phyloP scores from a whole-genome alignment of 2,888 invertebrate species.

The Camptogramma bilineatum region DNA sequence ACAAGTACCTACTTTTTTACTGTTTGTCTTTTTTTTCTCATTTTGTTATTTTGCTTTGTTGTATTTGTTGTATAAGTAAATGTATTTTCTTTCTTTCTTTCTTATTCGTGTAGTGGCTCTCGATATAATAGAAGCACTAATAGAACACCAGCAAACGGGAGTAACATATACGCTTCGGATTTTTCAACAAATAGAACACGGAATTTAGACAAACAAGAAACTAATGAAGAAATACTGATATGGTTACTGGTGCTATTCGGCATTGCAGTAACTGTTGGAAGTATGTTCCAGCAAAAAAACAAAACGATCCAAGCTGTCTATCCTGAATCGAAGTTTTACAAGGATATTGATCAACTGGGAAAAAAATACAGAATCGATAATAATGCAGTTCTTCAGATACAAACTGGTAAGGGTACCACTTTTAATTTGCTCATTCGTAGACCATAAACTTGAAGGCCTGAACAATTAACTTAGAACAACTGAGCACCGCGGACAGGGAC shows the following conservation, averaged over 20 bases:
- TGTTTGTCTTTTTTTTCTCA: too few relatives aligned
- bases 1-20: too few relatives aligned
- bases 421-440: too few relatives aligned
- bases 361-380: slow-evolving; percentile 66
- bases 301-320: slow-evolving; percentile 41
- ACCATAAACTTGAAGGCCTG: too few relatives aligned
- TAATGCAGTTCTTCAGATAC: slow-evolving; percentile 66
- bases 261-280: neutral
- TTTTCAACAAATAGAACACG: neutral
- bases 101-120: slow-evolving; percentile 33
- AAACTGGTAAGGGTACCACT: slow-evolving; percentile 60
- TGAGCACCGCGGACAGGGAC: too few relatives aligned
- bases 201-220: neutral
- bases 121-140: slow-evolving; percentile 13
- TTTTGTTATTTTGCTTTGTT: too few relatives aligned
- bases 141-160: slow-evolving; percentile 7
- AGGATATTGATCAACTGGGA: slow-evolving; percentile 63
- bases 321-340: slow-evolving; percentile 62
- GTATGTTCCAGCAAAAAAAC: slow-evolving; percentile 15
- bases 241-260: slow-evolving; percentile 6
- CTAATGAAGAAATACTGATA: slow-evolving; percentile 1
- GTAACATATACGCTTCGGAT: slow-evolving; percentile 5
- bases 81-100: too few relatives aligned
- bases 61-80: too few relatives aligned
- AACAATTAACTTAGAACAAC: too few relatives aligned